phyloP scores from a whole-genome alignment of 2,888 invertebrate genomes.

The Falcaria lacertinaria region DNA sequence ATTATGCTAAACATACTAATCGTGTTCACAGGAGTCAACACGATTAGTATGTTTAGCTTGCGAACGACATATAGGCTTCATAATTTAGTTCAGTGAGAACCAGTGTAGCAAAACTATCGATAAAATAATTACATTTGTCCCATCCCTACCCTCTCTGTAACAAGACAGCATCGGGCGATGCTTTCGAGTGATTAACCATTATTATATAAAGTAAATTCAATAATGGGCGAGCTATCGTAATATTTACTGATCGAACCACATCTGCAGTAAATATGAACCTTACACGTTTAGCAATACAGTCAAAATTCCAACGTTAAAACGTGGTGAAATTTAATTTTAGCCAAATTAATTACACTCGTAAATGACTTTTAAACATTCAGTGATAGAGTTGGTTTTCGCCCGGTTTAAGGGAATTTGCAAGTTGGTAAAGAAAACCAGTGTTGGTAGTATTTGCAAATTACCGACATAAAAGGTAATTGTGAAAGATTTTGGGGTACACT shows the following conservation, averaged over 20 bases:
- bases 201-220: conserved; percentile 80
- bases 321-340: neutral
- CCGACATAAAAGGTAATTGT: conserved; percentile 66
- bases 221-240: conserved; percentile 70
- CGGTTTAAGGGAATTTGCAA: conserved; percentile 20
- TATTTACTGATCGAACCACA: conserved; percentile 58
- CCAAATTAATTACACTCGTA: conserved; percentile 2
- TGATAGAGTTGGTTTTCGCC: conserved; percentile 5
- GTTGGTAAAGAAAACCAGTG: conserved; percentile 54
- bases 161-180: conserved; percentile 71
- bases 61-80: too few relatives aligned
- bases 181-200: conserved; percentile 76
- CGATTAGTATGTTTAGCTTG: too few relatives aligned
- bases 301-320: conserved; percentile 23
- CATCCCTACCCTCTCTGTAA: conserved; percentile 58
- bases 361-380: conserved; percentile 1
- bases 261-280: conserved; percentile 20
- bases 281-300: conserved; percentile 25
- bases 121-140: conserved; percentile 3
- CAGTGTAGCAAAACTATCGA: conserved; percentile 22
- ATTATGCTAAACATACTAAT: too few relatives aligned
- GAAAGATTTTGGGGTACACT: conserved; percentile 52
- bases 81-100: too few relatives aligned
- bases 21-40: too few relatives aligned
- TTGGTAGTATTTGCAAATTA: conserved; percentile 70